Evolutionary conservation across 2,797 vertebrate species (phyloP).

Genomic region (Enteromius paludinosus): DNA sequence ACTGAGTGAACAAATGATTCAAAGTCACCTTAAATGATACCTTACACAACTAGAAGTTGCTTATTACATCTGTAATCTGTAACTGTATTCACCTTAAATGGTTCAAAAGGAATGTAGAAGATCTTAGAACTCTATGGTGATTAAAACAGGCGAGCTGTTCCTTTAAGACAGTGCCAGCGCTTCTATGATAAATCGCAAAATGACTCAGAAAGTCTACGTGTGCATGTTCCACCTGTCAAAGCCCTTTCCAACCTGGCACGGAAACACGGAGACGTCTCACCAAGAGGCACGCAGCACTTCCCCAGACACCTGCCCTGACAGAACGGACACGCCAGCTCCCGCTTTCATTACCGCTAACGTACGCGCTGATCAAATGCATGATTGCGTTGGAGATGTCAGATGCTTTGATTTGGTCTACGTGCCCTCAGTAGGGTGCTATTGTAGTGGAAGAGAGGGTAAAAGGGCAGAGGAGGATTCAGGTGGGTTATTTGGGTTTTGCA

Average conservation of each 20-base stretch:
- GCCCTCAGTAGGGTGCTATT: constrained; percentile 6
- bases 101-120: not conserved
- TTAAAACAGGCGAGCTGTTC: constrained; percentile 7
- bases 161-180: constrained; percentile 2
- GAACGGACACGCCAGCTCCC: constrained; percentile 8
- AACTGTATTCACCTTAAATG: not conserved
- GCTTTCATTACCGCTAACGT: constrained; percentile 6
- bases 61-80: not conserved
- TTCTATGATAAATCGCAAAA: constrained; percentile 11
- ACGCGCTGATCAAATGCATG: constrained; percentile 26
- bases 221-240: constrained; percentile 26
- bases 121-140: too few relatives aligned
- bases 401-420: constrained; percentile 8
- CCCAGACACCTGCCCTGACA: constrained; percentile 20
- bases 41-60: not conserved
- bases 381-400: constrained; percentile 4
- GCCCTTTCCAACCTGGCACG: not conserved
- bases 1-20: not conserved
- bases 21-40: not conserved
- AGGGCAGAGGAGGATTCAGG: constrained; percentile 7
- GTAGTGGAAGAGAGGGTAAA: not conserved
- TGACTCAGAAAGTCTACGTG: not conserved
- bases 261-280: constrained; percentile 10
- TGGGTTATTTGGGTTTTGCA: not conserved
- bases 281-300: not conserved